A percentile compares a stretch with the other conserved stretches of the same genome.
These are phyloP conservation scores for Nyctibius grandis DNA, from an alignment of 2,797 vertebrate species.

Conservation along the genomic window DNA sequence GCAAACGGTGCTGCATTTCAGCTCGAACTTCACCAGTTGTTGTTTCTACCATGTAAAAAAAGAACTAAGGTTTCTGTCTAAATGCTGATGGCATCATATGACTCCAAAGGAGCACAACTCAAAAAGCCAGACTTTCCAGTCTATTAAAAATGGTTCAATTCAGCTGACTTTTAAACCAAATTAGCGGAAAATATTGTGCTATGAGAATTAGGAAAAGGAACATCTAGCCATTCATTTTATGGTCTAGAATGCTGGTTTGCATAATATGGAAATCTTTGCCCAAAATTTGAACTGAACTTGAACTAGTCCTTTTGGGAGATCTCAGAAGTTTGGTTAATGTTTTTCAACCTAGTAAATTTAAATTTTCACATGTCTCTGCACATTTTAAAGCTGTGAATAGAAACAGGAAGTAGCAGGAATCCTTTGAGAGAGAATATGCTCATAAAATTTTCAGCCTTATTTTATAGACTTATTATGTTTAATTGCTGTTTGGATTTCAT, in stretches of 20 bases:
- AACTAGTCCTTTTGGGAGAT: neutral
- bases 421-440: neutral
- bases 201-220: neutral
- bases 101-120: neutral
- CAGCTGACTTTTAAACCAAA: neutral
- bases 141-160: neutral
- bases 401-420: constrained; percentile 39
- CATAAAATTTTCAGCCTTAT: constrained; percentile 48
- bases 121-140: neutral
- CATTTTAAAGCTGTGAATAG: constrained; percentile 23
- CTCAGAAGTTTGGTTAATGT: constrained; percentile 38
- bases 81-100: neutral
- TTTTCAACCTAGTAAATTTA: constrained; percentile 43
- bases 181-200: neutral
- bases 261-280: neutral
- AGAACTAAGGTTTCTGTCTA: neutral
- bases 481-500: neutral
- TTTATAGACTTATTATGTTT: neutral
- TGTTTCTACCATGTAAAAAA: neutral
- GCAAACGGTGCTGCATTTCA: neutral
- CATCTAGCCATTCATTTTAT: neutral
- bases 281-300: constrained; percentile 24
- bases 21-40: neutral
- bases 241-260: neutral
- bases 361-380: constrained; percentile 19